Conservation (phyloP, 2,113 vertebrate species). For the Cranoglanis bouderius region DNA sequence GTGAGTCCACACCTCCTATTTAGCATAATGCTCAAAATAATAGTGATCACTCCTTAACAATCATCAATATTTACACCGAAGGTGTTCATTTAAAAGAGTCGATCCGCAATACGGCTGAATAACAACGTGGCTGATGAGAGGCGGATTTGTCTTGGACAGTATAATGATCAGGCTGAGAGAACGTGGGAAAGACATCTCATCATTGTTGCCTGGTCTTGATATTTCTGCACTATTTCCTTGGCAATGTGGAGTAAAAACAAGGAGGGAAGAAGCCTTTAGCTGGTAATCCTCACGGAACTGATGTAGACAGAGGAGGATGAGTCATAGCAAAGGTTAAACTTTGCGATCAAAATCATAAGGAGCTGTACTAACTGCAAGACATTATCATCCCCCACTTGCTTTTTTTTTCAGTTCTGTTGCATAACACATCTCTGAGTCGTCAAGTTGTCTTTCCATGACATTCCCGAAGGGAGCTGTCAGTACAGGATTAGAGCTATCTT, state of each 20-base stretch:
- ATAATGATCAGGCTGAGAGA: slow-evolving; percentile 11
- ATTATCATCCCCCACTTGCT: not conserved
- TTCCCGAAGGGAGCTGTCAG: slow-evolving; percentile 21
- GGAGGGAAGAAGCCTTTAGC: not conserved
- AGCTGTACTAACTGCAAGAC: slow-evolving; percentile 26
- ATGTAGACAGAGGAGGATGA: slow-evolving; percentile 21
- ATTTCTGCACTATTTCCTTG: slow-evolving; percentile 18
- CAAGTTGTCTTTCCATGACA: slow-evolving; percentile 7
- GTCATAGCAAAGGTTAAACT: slow-evolving; percentile 4
- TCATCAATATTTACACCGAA: slow-evolving; percentile 21
- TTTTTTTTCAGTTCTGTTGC: not conserved
- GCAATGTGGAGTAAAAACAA: not conserved
- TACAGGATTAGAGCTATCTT: not conserved
- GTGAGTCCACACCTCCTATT: slow-evolving; percentile 14
- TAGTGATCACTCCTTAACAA: slow-evolving; percentile 13
- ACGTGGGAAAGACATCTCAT: not conserved
- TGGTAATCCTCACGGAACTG: not conserved
- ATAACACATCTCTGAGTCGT: slow-evolving; percentile 1
- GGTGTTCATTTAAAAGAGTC: slow-evolving; percentile 17
- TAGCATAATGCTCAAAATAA: slow-evolving; percentile 22
- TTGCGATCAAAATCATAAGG: not conserved
- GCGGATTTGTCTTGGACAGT: not conserved
- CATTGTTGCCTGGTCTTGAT: not conserved
- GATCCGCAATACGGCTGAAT: slow-evolving; percentile 1
- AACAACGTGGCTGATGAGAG: slow-evolving; percentile 15